Evolutionary conservation across 2,888 invertebrate species (phyloP), one percentile per base, ranked within the genome.

Genomic region (Habroteleia sp.): DNA sequence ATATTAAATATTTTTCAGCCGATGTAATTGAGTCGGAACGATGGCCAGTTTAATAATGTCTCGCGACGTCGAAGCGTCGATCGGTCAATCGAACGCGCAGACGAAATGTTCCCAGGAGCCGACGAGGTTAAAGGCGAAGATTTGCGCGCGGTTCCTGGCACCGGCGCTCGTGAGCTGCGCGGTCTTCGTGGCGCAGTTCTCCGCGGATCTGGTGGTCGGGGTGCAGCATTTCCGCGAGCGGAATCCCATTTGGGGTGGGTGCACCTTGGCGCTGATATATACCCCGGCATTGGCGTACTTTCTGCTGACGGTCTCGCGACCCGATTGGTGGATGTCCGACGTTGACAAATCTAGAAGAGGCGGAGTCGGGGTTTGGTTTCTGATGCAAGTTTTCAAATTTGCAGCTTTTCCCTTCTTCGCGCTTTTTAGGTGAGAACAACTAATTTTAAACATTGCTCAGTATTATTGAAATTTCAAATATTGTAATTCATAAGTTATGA

Each of bases 201-300:
- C 93, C 10, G 91, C 91, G 33, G 95, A 95, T 83, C 84, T 93
- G 20, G 92, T 92, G 0, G 90, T 94, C 1, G 91, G 93, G 46
- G 90, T 91, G 73, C 92, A 93, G 83, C 93, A 94, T 82, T 91
- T 91, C 76, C 89, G 89, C 10, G 91, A 91, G 80, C 90, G 90
- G 2, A 91, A 93, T 84, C 88, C 91, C 8, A 85, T 89, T 89
- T 91, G 89, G 89, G 91, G 89, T 29, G 65, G 77, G 3, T 83
- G 83, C 46, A 88, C 88, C 0, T 65, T 88, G 5, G 62, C 68
- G 13, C 74, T 89, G 13, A 84, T 89, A 71, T 89, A 88, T 73
- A 79, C 84, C 1, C 89, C 89, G n/a, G 88, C 88, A 1, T 41
- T 87, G 3, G 80, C 81, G 8, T 87, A 87, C 73, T 89, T 88